Conservation (phyloP, 2,888 invertebrate genomes). For the Bimastos eiseni region DNA sequence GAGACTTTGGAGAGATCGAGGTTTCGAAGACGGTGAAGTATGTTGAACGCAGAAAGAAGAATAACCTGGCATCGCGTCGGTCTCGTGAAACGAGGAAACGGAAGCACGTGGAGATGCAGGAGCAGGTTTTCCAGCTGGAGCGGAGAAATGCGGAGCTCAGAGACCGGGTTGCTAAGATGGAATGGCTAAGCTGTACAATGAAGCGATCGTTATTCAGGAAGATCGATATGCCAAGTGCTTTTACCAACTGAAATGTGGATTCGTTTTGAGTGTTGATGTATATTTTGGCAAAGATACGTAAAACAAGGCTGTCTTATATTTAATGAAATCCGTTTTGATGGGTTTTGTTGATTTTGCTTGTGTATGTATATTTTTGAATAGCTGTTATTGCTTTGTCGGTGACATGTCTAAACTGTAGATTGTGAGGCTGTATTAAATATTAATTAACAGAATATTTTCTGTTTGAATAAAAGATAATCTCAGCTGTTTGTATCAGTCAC, state of each 20-base stretch:
- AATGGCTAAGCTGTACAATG: constrained; percentile 54
- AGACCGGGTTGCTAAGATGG: constrained; percentile 51
- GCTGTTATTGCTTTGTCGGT: neutral
- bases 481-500: too few relatives aligned
- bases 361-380: neutral
- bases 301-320: neutral
- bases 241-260: neutral
- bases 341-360: neutral
- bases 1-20: neutral
- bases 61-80: constrained; percentile 55
- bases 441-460: too few relatives aligned
- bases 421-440: neutral
- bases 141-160: constrained; percentile 49
- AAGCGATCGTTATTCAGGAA: constrained; percentile 40
- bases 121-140: constrained; percentile 49
- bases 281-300: neutral
- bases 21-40: constrained; percentile 38
- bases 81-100: constrained; percentile 53
- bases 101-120: constrained; percentile 54
- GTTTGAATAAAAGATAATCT: too few relatives aligned
- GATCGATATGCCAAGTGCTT: neutral
- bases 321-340: neutral
- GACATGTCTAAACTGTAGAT: neutral
- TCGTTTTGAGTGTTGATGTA: neutral
- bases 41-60: constrained; percentile 53